phyloP scores from a whole-genome alignment of 2,797 vertebrate species.

The Takifugu ocellatus region DNA sequence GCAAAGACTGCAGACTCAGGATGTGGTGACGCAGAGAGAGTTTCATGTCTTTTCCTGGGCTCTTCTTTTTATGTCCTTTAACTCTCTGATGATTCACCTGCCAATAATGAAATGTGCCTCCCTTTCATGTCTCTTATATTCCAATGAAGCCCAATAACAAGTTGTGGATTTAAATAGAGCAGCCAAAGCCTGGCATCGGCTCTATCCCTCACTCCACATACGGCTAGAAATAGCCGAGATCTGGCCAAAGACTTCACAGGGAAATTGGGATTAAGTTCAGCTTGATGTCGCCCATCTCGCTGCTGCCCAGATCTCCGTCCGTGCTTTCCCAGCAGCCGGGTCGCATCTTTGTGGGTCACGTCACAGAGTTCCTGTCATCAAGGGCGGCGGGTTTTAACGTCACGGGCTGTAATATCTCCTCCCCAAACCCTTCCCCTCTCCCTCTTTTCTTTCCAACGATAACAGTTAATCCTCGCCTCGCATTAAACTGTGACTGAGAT shows the following conservation, averaged over 20 bases:
- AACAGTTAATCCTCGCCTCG: slow-evolving; percentile 78
- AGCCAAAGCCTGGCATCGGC: slow-evolving; percentile 48
- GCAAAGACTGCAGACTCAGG: slow-evolving; percentile 39
- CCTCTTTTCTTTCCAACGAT: slow-evolving; percentile 64
- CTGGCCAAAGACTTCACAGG: slow-evolving; percentile 64
- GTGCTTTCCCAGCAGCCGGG: slow-evolving; percentile 59
- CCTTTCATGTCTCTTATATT: slow-evolving; percentile 55
- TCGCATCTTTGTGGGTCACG: slow-evolving; percentile 70
- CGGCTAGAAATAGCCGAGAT: slow-evolving; percentile 60
- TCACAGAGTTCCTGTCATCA: slow-evolving; percentile 75
- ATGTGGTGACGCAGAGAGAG: slow-evolving; percentile 38
- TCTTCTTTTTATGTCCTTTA: slow-evolving; percentile 36
- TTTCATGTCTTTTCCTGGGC: slow-evolving; percentile 26
- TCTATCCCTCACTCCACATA: slow-evolving; percentile 35
- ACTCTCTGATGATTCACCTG: slow-evolving; percentile 59
- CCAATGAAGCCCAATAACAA: slow-evolving; percentile 64
- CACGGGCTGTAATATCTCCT: slow-evolving; percentile 71
- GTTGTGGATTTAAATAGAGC: slow-evolving; percentile 64
- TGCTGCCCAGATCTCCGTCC: slow-evolving; percentile 58
- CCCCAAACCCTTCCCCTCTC: slow-evolving; percentile 68
- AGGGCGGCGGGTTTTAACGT: slow-evolving; percentile 74
- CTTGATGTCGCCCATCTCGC: slow-evolving; percentile 62
- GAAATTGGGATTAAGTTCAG: slow-evolving; percentile 75
- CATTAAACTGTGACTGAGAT: slow-evolving; percentile 82
- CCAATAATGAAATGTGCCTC: slow-evolving; percentile 50